Conservation (phyloP, 2,113 vertebrate species). For the Myxocyprinus asiaticus region DNA sequence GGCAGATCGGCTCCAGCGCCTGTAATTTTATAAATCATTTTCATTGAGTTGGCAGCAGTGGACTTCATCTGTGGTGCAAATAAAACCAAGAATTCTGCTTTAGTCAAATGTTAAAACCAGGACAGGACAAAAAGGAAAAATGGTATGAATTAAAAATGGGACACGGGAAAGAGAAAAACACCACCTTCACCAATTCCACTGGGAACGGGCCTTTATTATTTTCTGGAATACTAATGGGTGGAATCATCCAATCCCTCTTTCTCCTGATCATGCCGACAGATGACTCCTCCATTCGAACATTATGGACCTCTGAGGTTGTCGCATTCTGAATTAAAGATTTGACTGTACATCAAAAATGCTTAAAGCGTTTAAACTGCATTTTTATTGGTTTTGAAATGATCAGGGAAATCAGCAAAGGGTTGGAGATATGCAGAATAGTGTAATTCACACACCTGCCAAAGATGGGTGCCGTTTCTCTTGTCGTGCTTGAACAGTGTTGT, state of each 20-base stretch:
- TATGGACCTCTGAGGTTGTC: not conserved
- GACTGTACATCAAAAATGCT: not conserved
- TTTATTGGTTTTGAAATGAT: too few relatives aligned
- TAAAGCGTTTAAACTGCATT: too few relatives aligned
- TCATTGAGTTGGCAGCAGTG: conserved; percentile 41
- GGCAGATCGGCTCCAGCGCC: conserved; percentile 62
- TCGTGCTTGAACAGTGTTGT: not conserved
- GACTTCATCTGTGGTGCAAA: conserved; percentile 59
- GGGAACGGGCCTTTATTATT: conserved; percentile 62
- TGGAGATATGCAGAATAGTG: too few relatives aligned
- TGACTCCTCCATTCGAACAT: not conserved
- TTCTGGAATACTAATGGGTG: conserved; percentile 59
- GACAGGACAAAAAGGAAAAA: not conserved
- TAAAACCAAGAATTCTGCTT: not conserved
- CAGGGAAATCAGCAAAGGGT: too few relatives aligned
- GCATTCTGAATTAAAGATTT: not conserved
- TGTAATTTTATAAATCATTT: conserved; percentile 62
- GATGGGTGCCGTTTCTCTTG: too few relatives aligned
- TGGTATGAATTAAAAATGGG: too few relatives aligned
- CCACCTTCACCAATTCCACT: conserved; percentile 58
- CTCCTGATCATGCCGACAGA: conserved; percentile 51
- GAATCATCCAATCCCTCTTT: conserved; percentile 68
- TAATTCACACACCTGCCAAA: too few relatives aligned
- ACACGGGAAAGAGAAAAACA: not conserved
- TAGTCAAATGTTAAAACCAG: not conserved